These are phyloP conservation scores for Callyntrura guangdongensis DNA, from an alignment of 2,888 invertebrate genomes.

Conservation along the genomic window DNA sequence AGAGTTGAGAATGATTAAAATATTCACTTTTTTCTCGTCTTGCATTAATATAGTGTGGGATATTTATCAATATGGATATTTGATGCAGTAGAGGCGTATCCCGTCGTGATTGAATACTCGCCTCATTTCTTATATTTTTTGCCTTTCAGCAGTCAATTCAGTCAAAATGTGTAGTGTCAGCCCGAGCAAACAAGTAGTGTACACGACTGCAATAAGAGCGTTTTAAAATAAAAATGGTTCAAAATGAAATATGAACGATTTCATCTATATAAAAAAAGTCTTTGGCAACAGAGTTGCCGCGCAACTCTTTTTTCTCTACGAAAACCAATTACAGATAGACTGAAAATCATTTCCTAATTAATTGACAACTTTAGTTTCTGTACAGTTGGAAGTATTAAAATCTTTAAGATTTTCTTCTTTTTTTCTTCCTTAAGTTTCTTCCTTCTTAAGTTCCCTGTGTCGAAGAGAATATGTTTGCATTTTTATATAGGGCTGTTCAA, in stretches of 20 bases:
- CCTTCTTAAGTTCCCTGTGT: too few relatives aligned
- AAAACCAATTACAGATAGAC: background rate
- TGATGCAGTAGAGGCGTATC: background rate
- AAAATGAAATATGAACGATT: too few relatives aligned
- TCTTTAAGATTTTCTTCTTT: background rate
- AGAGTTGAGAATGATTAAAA: constrained; percentile 30
- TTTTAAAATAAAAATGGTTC: too few relatives aligned
- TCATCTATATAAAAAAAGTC: too few relatives aligned
- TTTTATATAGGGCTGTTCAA: too few relatives aligned
- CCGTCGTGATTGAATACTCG: background rate
- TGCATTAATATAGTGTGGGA: background rate
- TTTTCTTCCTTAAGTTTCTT: background rate
- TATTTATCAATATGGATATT: background rate
- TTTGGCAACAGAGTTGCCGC: constrained; percentile 14
- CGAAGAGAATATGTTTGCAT: too few relatives aligned
- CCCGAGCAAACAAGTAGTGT: constrained; percentile 5
- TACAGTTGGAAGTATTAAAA: too few relatives aligned
- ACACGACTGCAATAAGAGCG: too few relatives aligned
- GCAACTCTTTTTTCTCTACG: background rate
- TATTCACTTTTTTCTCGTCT: constrained; percentile 22
- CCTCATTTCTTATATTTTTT: constrained; percentile 33
- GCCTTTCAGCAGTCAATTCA: constrained; percentile 3
- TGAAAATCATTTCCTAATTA: background rate
- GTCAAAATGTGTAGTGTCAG: background rate
- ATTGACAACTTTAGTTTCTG: too few relatives aligned